These are phyloP conservation scores for Callinectes sapidus DNA, from an alignment of 2,888 invertebrate genomes.

Conservation along the genomic window DNA sequence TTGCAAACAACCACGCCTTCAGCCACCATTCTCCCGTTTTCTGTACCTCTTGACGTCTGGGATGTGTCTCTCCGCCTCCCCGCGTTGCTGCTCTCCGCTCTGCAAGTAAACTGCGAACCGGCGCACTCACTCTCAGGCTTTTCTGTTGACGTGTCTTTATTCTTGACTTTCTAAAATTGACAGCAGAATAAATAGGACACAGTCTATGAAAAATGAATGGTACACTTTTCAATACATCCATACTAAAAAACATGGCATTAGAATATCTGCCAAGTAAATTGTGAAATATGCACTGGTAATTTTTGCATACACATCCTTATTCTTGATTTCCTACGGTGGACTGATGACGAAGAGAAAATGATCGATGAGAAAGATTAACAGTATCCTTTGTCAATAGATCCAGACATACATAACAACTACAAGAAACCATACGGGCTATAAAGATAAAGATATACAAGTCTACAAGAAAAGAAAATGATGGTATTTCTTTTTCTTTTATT, in stretches of 20 bases:
- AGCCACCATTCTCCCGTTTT: conserved; percentile 18
- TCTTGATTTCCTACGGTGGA: too few relatives aligned
- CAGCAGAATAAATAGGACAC: background rate
- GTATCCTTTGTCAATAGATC: background rate
- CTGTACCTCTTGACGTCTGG: conserved; percentile 3
- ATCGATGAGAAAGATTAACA: background rate
- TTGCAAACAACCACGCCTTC: background rate
- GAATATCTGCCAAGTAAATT: too few relatives aligned
- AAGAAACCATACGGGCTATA: too few relatives aligned
- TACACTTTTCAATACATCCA: too few relatives aligned
- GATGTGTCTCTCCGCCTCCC: background rate
- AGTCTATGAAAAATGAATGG: too few relatives aligned
- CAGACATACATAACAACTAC: background rate
- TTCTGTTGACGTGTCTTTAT: background rate
- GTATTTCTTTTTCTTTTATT: background rate
- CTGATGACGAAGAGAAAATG: too few relatives aligned
- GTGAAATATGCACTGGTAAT: too few relatives aligned
- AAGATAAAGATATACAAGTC: background rate
- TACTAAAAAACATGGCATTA: too few relatives aligned
- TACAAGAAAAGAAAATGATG: background rate
- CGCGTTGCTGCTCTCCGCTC: background rate
- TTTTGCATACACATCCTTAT: too few relatives aligned
- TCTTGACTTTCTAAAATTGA: background rate
- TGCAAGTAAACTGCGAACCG: background rate
- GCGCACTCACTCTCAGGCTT: background rate